Conservation (phyloP, 2,888 invertebrate species). For the Acanthopleura granulata region DNA sequence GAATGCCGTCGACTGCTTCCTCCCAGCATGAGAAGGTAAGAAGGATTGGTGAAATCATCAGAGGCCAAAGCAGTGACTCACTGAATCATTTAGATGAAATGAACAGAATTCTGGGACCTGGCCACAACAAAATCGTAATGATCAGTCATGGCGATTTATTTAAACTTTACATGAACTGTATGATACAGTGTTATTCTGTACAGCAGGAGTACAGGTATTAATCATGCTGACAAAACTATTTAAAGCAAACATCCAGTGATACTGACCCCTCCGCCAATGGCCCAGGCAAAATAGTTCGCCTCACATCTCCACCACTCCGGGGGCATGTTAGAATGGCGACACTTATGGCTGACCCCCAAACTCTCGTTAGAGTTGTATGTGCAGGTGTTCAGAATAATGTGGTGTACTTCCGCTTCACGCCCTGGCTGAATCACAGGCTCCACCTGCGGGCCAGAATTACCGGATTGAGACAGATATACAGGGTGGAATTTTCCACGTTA, state of each 20-base stretch:
- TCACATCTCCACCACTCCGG: neutral
- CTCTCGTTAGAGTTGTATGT: neutral
- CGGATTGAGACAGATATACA: neutral
- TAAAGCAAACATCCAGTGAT: too few relatives aligned
- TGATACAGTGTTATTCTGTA: too few relatives aligned
- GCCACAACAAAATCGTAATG: conserved; percentile 8
- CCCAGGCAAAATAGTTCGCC: conserved; percentile 29
- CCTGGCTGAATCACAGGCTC: neutral
- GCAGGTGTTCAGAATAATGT: neutral
- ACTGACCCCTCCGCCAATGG: conserved; percentile 22
- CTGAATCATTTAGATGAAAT: too few relatives aligned
- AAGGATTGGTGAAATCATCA: too few relatives aligned
- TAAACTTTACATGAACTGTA: too few relatives aligned
- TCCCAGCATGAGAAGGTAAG: too few relatives aligned
- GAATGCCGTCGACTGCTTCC: too few relatives aligned
- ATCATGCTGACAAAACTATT: too few relatives aligned
- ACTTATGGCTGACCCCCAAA: neutral
- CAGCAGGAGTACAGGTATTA: too few relatives aligned
- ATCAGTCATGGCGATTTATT: neutral
- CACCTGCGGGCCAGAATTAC: neutral
- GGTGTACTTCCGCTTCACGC: neutral
- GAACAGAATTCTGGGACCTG: too few relatives aligned
- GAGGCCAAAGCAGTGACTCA: too few relatives aligned
- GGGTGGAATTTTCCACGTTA: too few relatives aligned
- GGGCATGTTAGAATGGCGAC: conserved; percentile 22